Evolutionary conservation across 2,888 invertebrate genomes (phyloP), one percentile per base, ranked within the genome.

Genomic region (Colletes collaris): DNA sequence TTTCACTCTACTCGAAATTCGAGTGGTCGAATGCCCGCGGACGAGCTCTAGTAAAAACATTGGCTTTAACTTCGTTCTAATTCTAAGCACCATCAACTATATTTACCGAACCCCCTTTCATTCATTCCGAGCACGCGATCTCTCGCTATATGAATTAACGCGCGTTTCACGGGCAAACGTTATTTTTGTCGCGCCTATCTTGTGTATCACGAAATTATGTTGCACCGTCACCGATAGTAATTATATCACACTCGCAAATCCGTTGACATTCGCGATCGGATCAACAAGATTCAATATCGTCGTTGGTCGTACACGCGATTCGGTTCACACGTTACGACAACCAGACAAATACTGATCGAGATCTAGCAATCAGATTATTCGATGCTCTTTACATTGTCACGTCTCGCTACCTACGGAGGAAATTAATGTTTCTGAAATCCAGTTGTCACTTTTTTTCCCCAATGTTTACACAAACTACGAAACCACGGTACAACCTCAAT

Each of bases 111-210:
- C 60, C 75, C 83, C 83, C 82, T 87, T 83, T 85, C 86, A 86
- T 86, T 86, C 86, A 86, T 83, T 83, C 83, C 76, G 73, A 71
- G 77, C 87, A 86, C 86, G 86, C 86, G 86, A 86, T 84, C 66
- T 76, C 67, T 72, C 75, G 81, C 81, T 81, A 86, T 76, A 81
- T 80, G 85, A 85, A 86, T 85, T 85, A 85, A 83, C 86, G 72
- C 74, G 72, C 58, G 76, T 82, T 82, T 76, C 81, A 80, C 80
- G 81, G 76, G 81, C 81, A 75, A 73, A 67, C 76, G 76, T 82
- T 80, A 82, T 82, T 80, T 82, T 82, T 80, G 76, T 76, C 81
- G 69, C 59, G 73, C 37, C 66, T 80, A 73, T 82, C 81, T 59
- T 70, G 19, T 65, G 73, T 73, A 73, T 80, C 81, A 66, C 69